Evolutionary conservation across 92 coral and sea anemone genomes (phyloP), one percentile per base, ranked within the genome.

Genomic region (Umimayanthus kanabou): DNA sequence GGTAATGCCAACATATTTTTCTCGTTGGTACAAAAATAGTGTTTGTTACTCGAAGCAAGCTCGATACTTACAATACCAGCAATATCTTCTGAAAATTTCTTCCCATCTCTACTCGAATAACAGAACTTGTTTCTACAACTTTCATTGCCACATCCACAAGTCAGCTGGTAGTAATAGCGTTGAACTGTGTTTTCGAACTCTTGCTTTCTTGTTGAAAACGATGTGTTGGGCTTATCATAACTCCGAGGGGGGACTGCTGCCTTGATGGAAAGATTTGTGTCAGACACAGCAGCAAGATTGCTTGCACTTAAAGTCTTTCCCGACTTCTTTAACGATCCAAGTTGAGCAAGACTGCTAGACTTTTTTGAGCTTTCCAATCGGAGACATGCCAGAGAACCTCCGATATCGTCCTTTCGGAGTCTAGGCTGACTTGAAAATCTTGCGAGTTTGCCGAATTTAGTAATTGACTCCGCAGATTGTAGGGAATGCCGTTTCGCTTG

Each of bases 51-150:
- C 30, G 99, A 93, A 20, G 99, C 96, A 29, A 97, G 90, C 84
- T 97, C 99, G 73, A 97, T 95, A 75, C 99, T 97, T 45, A 95
- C 93, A 82, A 97, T 93, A 30, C 98, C 98, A 33, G 99, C 95
- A 8, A 95, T 84, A 42, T 91, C 94, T 6, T 88, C 92, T 28
- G 93, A 83, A 25, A 97, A 91, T 55, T 85, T 94, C 82, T 87
- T 82, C 15, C 92, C 95, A 39, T 77, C 81, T 29, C 87, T 81
- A 72, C 93, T 83, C 43, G 97, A 91, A 84, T 89, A 89, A 90
- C 99, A 97, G 82, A 97, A 97, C 88, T 89, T 95, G 80, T 97
- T 97, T 69, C 74, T 80, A 82, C 99, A 97, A 73, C 64, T 71
- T 58, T 67, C 77, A 47, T 80, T 87, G 6, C 99, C 99, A 92